Evolutionary conservation across 1,140 invertebrate genomes (phyloP).

Genomic region (Diorhabda carinulata): DNA sequence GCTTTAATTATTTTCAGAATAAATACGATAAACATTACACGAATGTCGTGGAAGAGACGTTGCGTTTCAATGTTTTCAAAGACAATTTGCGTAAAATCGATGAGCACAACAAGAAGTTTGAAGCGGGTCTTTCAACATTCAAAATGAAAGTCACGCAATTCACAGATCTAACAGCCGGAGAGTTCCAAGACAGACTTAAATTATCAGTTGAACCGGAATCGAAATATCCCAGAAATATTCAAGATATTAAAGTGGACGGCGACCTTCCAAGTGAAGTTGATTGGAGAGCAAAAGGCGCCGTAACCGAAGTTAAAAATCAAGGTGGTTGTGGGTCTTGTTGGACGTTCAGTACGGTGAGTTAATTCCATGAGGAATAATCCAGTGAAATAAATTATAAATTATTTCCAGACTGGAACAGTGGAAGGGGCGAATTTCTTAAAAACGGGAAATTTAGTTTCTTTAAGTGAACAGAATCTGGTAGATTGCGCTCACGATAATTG

Average conservation of each 20-base stretch:
- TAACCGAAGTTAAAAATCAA: neutral
- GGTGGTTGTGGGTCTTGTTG: neutral
- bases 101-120: slow-evolving; percentile 4
- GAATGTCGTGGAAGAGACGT: neutral
- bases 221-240: no score
- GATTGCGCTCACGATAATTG: neutral
- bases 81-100: neutral
- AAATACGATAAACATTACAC: neutral
- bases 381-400: no score
- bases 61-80: neutral
- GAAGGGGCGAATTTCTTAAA: neutral
- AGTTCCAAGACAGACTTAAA: slow-evolving; percentile 2
- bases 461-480: neutral
- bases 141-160: slow-evolving; percentile 5
- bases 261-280: neutral
- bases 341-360: neutral
- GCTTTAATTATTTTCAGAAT: neutral
- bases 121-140: neutral
- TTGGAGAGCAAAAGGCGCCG: neutral
- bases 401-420: neutral
- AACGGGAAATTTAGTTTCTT: neutral
- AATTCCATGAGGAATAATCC: no score
- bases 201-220: no score
- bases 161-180: slow-evolving; percentile 1
- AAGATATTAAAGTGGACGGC: no score